Evolutionary conservation across 64 coral and sea anemone genomes (phyloP), one percentile per base, ranked within the genome.

Genomic region (Anthopleura sola): DNA sequence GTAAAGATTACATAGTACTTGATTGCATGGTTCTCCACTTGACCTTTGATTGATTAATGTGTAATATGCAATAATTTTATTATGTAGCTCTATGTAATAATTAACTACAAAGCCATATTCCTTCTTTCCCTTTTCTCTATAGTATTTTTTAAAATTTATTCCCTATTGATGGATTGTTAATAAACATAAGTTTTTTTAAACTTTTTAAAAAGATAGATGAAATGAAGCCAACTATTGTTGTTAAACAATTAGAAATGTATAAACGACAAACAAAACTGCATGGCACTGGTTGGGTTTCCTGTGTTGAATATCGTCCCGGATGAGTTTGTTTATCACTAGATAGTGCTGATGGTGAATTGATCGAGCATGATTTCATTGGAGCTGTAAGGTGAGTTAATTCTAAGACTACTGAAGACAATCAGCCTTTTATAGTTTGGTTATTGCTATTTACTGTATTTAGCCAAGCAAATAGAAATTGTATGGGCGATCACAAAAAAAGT

Each of bases 271-370:
- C n/a, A n/a, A n/a, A n/a, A n/a, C n/a, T n/a, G n/a, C n/a, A n/a
- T n/a, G n/a, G n/a, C n/a, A n/a, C n/a, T 80, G 17, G 54, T 87
- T 78, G 75, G 75, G 75, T 19, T 77, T 33, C 10, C 75, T 77
- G 75, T 77, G 75, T n/a, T n/a, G n/a, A n/a, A n/a, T n/a, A n/a
- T 77, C 36, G 75, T 0, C 37, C 37, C 20, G 33, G 37, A 38
- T 36, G 3, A 21, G 75, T 37, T 77, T 77, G 75, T 77, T 77
- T 77, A 77, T 37, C 33, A 38, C n/a, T n/a, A 20, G 32, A 40
- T 77, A 0, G 75, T 44, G 40, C 4, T 44, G 75, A 77, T 40
- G n/a, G 60, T 64, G 23, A 64, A n/a, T 38, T 77, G 75, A 77
- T 77, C 37, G 37, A 0, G n/a, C n/a, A n/a, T n/a, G 75, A 3